Conservation (phyloP, 2,113 vertebrate species). For the Dasyurus viverrinus region DNA sequence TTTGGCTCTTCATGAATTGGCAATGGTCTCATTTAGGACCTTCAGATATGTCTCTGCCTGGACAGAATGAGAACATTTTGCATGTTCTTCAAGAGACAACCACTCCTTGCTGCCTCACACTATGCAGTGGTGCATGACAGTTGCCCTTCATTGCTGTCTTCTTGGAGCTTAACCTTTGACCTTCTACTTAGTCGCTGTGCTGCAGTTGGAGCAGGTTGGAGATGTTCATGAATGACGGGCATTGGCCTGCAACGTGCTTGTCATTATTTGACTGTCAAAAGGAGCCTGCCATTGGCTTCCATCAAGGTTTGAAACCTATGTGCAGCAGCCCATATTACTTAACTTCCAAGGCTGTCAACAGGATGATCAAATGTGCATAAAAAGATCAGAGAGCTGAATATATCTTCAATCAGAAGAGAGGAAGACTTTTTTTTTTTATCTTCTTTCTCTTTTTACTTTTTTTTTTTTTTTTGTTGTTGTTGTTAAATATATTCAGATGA, state of each 20-base stretch:
- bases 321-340: conserved; percentile 93
- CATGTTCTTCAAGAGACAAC: conserved; percentile 93
- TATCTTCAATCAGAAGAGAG: conserved; percentile 86
- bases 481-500: conserved; percentile 89
- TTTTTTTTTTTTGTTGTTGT: conserved; percentile 22
- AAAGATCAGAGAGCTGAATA: conserved; percentile 80
- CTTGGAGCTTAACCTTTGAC: conserved; percentile 96
- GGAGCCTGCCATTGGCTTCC: conserved; percentile 86
- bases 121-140: conserved; percentile 96
- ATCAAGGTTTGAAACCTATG: conserved; percentile 88
- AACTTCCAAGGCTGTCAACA: conserved; percentile 92
- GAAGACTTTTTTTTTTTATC: conserved; percentile 82
- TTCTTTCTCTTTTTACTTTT: conserved; percentile 1
- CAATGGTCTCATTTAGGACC: conserved; percentile 91
- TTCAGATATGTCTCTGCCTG: conserved; percentile 86
- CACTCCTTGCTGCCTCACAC: conserved; percentile 86
- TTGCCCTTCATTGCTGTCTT: conserved; percentile 97
- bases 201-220: conserved; percentile 84
- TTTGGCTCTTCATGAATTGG: conserved; percentile 87
- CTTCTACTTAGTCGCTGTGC: conserved; percentile 85
- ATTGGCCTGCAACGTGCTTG: conserved; percentile 91
- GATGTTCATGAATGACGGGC: conserved; percentile 90
- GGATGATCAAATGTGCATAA: conserved; percentile 91
- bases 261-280: conserved; percentile 93
- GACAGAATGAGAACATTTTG: conserved; percentile 92